A percentile compares a stretch with the other conserved stretches of the same genome.
These are phyloP conservation scores for Chrysochloris asiatica DNA, from an alignment of 2,113 vertebrate genomes.

Conservation along the genomic window DNA sequence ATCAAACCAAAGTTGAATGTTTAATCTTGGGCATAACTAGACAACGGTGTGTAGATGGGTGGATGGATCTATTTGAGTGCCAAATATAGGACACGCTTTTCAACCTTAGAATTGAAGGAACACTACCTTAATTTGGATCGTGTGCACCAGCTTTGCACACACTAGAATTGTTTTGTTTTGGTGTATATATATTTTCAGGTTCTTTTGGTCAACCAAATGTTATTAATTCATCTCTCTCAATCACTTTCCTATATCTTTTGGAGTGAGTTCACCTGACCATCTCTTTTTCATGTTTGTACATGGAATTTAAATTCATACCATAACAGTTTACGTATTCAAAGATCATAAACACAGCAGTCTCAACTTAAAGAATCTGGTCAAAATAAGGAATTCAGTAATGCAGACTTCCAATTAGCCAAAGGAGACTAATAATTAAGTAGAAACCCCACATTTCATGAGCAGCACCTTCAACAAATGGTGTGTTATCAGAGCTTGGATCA, in stretches of 20 bases:
- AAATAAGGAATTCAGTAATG: slow-evolving; percentile 34
- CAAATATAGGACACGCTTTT: slow-evolving; percentile 24
- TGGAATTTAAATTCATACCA: slow-evolving; percentile 8
- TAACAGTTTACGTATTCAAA: background rate
- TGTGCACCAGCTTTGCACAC: background rate
- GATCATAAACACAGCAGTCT: slow-evolving; percentile 19
- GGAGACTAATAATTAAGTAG: slow-evolving; percentile 15
- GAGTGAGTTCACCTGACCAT: background rate
- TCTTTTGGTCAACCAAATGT: background rate
- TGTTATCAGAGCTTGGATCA: background rate
- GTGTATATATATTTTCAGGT: background rate
- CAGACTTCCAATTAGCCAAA: background rate
- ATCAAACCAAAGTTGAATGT: slow-evolving; percentile 19
- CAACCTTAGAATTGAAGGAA: background rate
- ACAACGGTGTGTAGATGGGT: background rate
- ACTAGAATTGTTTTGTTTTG: slow-evolving; percentile 1
- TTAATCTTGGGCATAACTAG: background rate
- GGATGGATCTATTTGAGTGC: background rate
- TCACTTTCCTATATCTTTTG: background rate
- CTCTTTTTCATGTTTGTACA: too few species aligned
- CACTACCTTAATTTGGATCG: background rate
- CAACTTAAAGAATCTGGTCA: background rate
- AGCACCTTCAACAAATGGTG: background rate
- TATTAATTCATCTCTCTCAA: slow-evolving; percentile 10
- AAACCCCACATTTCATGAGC: background rate